Percentiles rank a stretch among this genome's conserved stretches.
phyloP scores from a whole-genome alignment of 2,888 invertebrate genomes.

The Parnassius glacialis region DNA sequence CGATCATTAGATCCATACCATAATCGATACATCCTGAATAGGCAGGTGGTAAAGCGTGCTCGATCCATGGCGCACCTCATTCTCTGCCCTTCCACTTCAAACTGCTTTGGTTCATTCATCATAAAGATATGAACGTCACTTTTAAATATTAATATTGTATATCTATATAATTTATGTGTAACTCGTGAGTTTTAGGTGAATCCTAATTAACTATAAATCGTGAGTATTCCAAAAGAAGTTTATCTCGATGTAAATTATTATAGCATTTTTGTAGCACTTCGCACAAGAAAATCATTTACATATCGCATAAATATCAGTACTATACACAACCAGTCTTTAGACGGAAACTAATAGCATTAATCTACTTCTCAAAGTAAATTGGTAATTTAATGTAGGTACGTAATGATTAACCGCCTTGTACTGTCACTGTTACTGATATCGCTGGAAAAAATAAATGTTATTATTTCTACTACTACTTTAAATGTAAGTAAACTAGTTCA shows the following conservation, averaged over 20 bases:
- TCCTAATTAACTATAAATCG: slow-evolving; percentile 19
- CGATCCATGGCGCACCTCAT: slow-evolving; percentile 43
- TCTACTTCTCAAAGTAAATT: slow-evolving; percentile 27
- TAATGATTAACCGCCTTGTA: slow-evolving; percentile 27
- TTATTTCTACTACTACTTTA: slow-evolving; percentile 24
- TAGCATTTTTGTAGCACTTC: slow-evolving; percentile 27
- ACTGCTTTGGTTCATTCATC: slow-evolving; percentile 66
- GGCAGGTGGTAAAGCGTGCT: slow-evolving; percentile 73
- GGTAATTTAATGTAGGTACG: slow-evolving; percentile 27
- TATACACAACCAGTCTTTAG: slow-evolving; percentile 28
- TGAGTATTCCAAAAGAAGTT: slow-evolving; percentile 19
- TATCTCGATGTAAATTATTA: slow-evolving; percentile 28
- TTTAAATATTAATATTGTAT: slow-evolving; percentile 2
- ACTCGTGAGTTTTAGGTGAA: slow-evolving; percentile 16
- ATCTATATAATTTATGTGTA: background rate
- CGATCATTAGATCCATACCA: slow-evolving; percentile 77
- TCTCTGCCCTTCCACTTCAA: slow-evolving; percentile 37
- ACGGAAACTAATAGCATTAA: slow-evolving; percentile 28
- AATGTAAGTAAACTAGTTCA: slow-evolving; percentile 21
- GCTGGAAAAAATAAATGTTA: slow-evolving; percentile 22
- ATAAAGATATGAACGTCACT: slow-evolving; percentile 27
- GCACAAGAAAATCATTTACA: slow-evolving; percentile 28
- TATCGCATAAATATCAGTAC: slow-evolving; percentile 28
- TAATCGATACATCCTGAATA: slow-evolving; percentile 76
- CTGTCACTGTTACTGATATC: slow-evolving; percentile 24